phyloP scores from a whole-genome alignment of 2,888 invertebrate species.

The Galerucella calmariensis region DNA sequence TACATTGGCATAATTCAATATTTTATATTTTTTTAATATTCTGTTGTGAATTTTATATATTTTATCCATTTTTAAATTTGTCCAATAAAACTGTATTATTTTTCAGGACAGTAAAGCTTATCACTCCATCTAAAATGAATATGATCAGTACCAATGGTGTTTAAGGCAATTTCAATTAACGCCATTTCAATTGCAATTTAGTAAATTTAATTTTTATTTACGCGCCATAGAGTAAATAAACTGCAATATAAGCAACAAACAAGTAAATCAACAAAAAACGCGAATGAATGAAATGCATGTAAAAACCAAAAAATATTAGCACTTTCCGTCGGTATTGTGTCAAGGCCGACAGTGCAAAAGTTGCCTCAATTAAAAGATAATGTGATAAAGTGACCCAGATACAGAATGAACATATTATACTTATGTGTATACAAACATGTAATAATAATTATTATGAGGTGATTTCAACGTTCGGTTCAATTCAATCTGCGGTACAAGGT shows the following conservation, averaged over 20 bases:
- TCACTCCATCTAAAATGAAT: too few relatives aligned
- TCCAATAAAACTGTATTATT: too few relatives aligned
- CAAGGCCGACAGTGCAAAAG: constrained; percentile 52
- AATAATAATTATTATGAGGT: constrained; percentile 41
- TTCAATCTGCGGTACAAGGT: constrained; percentile 35
- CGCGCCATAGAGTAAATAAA: too few relatives aligned
- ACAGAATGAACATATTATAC: constrained; percentile 47
- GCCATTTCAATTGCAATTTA: neutral
- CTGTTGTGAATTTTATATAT: too few relatives aligned
- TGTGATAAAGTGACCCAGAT: constrained; percentile 53
- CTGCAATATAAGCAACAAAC: neutral
- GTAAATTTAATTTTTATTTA: neutral
- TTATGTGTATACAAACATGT: constrained; percentile 45
- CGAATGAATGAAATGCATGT: constrained; percentile 36
- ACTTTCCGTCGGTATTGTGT: constrained; percentile 45
- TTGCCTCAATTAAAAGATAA: constrained; percentile 53
- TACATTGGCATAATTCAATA: too few relatives aligned
- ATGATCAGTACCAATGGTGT: neutral
- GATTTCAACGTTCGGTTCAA: constrained; percentile 35
- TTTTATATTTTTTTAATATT: too few relatives aligned
- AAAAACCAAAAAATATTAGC: constrained; percentile 37
- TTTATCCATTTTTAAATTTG: too few relatives aligned
- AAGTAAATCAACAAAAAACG: constrained; percentile 7
- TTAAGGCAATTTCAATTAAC: neutral
- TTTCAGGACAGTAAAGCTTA: too few relatives aligned